Evolutionary conservation across 2,797 vertebrate species (phyloP), one percentile per base, ranked within the genome.

Genomic region (Yasuhikotakia modesta): DNA sequence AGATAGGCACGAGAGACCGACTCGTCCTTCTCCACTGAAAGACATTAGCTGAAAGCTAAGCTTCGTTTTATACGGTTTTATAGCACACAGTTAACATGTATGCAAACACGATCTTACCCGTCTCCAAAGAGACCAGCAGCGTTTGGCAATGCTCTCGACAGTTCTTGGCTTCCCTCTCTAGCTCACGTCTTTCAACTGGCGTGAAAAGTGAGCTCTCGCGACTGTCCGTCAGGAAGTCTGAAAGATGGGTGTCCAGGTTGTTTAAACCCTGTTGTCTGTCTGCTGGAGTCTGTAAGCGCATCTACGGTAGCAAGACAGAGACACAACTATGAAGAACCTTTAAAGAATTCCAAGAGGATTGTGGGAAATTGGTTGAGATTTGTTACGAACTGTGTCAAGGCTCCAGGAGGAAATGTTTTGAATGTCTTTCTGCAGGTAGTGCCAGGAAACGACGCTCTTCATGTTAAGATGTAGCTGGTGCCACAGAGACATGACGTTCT

Each of bases 401-500:
- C 87, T 96, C 96, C 97, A 99, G 39, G 91, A 92, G 0, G 95
- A 95, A 77, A 97, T 90, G 11, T 92, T 86, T 70, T 94, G 83
- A 65, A 98, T 88, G 87, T 98, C 97, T 87, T 96, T 98, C 63
- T 92, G 89, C 85, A 99, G 88, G 86, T 98, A 99, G 82, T 98
- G 92, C 96, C 96, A 99, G 69, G 97, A 96, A 61, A 99, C 95
- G 70, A 99, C 94, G 53, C 96, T 96, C 93, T 99, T 99, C 60
- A 96, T 99, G 87, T 98, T 98, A 66, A 99, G 79, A n/a, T 99
- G 98, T 14, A 97, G 93, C 89, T 98, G 95, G 85, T 99, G 97
- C 98, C 98, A 99, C 55, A 98, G 91, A 60, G 96, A 90, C 97
- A 99, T 99, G 83, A 97, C 96, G 58, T 97, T 98, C 94, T 99